A percentile compares a stretch with the other conserved stretches of the same genome.
Conservation (phyloP, 2,888 invertebrate species). For the Hypolimnas misippus region DNA sequence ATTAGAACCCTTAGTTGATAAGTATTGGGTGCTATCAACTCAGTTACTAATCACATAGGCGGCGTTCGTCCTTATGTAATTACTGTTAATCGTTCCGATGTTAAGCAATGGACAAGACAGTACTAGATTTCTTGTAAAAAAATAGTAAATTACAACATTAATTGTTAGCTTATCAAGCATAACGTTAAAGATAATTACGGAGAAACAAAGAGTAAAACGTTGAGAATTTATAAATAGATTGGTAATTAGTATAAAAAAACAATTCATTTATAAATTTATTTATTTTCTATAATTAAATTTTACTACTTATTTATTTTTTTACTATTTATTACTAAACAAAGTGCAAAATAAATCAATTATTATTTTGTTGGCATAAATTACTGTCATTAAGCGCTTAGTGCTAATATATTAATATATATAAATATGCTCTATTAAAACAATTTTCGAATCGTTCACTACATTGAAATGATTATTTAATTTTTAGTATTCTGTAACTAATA, state of each 20-base stretch:
- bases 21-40: conserved; percentile 19
- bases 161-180: background rate
- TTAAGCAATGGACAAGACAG: conserved; percentile 1
- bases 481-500: conserved; percentile 3
- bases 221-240: conserved; percentile 4
- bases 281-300: background rate
- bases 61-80: conserved; percentile 25
- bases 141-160: background rate
- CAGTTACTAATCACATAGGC: conserved; percentile 35
- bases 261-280: conserved; percentile 1
- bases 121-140: background rate
- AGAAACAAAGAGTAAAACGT: background rate
- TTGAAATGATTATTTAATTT: background rate
- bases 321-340: no score
- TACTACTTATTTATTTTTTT: background rate
- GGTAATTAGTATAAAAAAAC: conserved; percentile 1
- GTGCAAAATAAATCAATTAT: no score
- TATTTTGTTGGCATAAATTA: no score
- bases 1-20: conserved; percentile 18
- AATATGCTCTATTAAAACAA: background rate
- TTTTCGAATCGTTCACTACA: background rate
- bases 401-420: no score
- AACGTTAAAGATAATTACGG: background rate
- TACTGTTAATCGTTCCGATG: conserved; percentile 21
- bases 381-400: no score